Base-by-base conservation (phyloP, 1,140 invertebrate genomes). In the Trissolcus basalis region DNA sequence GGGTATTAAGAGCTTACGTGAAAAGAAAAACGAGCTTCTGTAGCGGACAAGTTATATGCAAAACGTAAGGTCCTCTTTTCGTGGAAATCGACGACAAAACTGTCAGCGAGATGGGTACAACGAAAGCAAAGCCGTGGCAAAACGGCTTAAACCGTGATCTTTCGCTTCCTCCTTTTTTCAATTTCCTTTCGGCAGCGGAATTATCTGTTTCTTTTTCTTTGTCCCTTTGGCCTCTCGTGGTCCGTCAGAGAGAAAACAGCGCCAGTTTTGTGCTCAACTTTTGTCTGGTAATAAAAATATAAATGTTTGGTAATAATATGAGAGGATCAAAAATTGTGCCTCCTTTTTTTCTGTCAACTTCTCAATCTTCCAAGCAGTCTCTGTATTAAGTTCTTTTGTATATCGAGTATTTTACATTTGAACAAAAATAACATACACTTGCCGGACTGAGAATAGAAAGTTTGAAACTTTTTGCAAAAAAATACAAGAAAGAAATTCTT, bases 231-330 rank as follows among this genome's bases (percentile, higher is more conserved):
- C 45, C 19, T 54, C 55, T 72, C 72, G 77, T 78, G 79, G 69
- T 51, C 59, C 43, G 50, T 53, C 63, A 69, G 63, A 69, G 54
- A 63, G 54, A 63, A 65, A 78, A 27, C 19, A 1, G 19, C 19
- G 19, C 19, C 19, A 27, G 19, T 27, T 27, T 79, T 80, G 63
- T 80, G 58, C 55, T 44, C 50, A 68, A 48, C 69, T 61, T 78
- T 83, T 82, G 80, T 81, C 72, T 75, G 64, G 68, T 69, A 79
- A 83, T 83, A 83, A 83, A 83, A 82, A 79, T 65, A 79, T 79
- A 83, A 83, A 83, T 81, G 80, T 83, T 83, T 81, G 78, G 60
- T 74, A 77, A 80, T 77, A 81, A 80, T 70, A 72, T 76, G 16
- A 61, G 49, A 77, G 44, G 44, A 67, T 73, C 48, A 45, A 51